Conservation (phyloP, 2,797 vertebrate species). For the Eospalax fontanierii region DNA sequence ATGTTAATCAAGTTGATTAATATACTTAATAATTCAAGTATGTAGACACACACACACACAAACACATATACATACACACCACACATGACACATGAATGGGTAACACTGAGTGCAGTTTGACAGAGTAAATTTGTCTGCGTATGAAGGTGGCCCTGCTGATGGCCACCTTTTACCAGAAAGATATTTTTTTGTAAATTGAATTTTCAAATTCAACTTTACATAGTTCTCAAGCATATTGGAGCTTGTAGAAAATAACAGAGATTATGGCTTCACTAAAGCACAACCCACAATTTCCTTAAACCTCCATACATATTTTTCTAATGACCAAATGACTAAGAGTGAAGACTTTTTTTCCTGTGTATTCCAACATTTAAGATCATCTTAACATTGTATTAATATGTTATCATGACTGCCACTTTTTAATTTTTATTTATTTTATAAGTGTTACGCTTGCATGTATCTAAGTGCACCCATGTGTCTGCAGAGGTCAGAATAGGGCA, state of each 20-base stretch:
- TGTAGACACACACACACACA: not conserved
- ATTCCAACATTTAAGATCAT: not conserved
- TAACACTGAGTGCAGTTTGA: not conserved
- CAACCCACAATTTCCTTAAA: slow-evolving; percentile 7
- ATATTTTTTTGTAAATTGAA: slow-evolving; percentile 6
- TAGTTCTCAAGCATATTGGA: not conserved
- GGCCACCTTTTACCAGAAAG: not conserved
- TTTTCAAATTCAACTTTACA: slow-evolving; percentile 42
- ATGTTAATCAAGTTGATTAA: slow-evolving; percentile 54
- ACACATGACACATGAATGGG: not conserved
- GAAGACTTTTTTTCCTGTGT: not conserved
- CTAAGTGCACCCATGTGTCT: too few relatives aligned
- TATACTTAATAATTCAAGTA: slow-evolving; percentile 20
- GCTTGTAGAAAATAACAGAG: slow-evolving; percentile 48
- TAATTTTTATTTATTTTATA: too few relatives aligned
- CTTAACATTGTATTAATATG: slow-evolving; percentile 5
- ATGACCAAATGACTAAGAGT: not conserved
- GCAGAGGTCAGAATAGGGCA: too few relatives aligned
- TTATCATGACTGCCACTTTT: not conserved
- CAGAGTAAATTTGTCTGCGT: not conserved
- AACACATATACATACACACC: not conserved
- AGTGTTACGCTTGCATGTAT: too few relatives aligned
- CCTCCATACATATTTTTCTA: slow-evolving; percentile 21
- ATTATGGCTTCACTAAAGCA: not conserved
- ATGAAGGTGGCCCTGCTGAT: not conserved